phyloP scores from a whole-genome alignment of 2,797 vertebrate species.

The Trematocara caparti region DNA sequence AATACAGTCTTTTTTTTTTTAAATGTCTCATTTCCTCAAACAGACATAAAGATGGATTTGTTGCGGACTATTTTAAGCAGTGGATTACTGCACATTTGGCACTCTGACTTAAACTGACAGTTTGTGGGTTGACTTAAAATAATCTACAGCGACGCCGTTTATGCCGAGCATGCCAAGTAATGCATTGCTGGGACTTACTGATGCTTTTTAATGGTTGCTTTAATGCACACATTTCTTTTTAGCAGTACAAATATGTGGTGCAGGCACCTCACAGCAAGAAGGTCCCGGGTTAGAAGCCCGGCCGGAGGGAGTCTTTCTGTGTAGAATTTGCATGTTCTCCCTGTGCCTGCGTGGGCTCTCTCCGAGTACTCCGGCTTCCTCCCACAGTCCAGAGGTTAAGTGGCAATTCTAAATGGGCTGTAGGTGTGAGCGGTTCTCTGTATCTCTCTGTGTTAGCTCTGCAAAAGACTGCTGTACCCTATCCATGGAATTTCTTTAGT shows the following conservation, averaged over 20 bases:
- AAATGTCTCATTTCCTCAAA: not conserved
- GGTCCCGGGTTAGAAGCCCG: rapidly evolving
- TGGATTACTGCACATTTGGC: not conserved
- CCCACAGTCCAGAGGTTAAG: not conserved
- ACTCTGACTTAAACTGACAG: not conserved
- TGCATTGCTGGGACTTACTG: not conserved
- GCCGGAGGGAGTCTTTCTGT: not conserved
- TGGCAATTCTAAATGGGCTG: not conserved
- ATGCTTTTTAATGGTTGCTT: not conserved
- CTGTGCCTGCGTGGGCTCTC: not conserved
- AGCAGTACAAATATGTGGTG: not conserved
- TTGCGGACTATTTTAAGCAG: not conserved
- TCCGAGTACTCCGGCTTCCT: not conserved
- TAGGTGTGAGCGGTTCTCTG: not conserved
- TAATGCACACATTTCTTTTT: not conserved
- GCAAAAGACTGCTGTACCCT: not conserved
- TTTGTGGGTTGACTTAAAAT: not conserved
- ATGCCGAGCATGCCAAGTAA: not conserved
- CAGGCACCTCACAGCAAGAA: not conserved
- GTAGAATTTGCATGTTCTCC: not conserved
- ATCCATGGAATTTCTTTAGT: not conserved
- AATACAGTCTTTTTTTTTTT: not conserved
- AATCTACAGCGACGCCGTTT: not conserved
- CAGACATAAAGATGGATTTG: not conserved
- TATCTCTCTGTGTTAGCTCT: not conserved